Base-by-base conservation (phyloP, 1,140 invertebrate genomes). In the Dysdera silvatica region DNA sequence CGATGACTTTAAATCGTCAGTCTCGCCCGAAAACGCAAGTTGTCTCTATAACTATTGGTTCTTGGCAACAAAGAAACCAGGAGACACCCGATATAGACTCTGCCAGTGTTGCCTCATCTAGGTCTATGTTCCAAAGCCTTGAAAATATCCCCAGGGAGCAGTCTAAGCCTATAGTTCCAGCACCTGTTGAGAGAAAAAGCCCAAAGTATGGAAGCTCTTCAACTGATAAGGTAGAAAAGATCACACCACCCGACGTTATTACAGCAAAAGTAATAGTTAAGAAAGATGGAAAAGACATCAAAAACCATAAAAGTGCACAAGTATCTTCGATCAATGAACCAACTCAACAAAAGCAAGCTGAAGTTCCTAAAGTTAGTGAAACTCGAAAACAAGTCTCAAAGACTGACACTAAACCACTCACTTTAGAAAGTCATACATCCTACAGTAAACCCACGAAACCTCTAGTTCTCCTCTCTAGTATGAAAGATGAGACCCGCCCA, bases 71-170 rank as follows among this genome's bases (percentile, higher is more conserved):
- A n/a, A 23, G 61, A 31, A 41, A 63, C 5, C 20, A 32, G 32
- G 40, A 31, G 29, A 26, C 32, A 18, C 7, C 33, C 14, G 61
- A 63, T 24, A 49, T 63, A 20, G 61, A 63, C 28, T 24, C 52
- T 16, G 47, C 32, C 1, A 59, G 33, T 59, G 51, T 63, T n/a
- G 61, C 61, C n/a, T 63, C 61, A 16, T 55, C 51, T 12, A 63
- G 61, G 52, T 63, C 61, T 55, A 63, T 55, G 51, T 63, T 63
- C 31, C 41, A 47, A 33, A 63, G 61, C 23, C 49, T 63, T 40
- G 61, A 63, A 56, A 63, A 41, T 32, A 63, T 63, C 56, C 61
- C 61, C 18, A 48, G 53, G 14, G 33, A 43, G 14, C 24, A 20
- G n/a, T 32, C 7, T 29, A 54, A 47, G 23, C 20, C 31, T 54